Evolutionary conservation across 2,797 vertebrate species (phyloP), one percentile per base, ranked within the genome.

Genomic region (Lagocephalus sceleratus): DNA sequence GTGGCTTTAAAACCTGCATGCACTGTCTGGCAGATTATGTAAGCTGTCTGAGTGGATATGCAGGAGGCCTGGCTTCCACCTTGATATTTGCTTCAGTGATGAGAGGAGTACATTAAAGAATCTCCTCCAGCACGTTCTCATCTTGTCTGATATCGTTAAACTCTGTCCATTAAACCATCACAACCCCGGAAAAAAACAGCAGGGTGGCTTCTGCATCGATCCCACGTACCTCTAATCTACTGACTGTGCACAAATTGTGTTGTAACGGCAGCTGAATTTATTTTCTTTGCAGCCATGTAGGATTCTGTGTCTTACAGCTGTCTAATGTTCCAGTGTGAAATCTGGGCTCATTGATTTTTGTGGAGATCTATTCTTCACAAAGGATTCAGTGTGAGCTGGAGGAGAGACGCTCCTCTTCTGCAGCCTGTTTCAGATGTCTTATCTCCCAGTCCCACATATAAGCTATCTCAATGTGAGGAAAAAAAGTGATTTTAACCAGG

Each of bases 261-360:
- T 51, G 65, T 54, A 56, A 67, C 53, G 44, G 52, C 45, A 58
- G 40, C 47, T 53, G 46, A 67, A 57, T 76, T 39, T 23, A 57
- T 77, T 75, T 71, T 68, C 64, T 69, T 40, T 52, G 51, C 62
- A 58, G 41, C 66, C 59, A 58, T 48, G 54, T 1, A 23, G 47
- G 74, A 78, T 71, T 78, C 72, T 71, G 65, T 74, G 75, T 81
- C 55, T 76, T 77, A 75, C 69, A 82, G 73, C 71, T 64, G 64
- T 63, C 64, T 64, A 39, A 58, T 62, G 73, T 62, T 79, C 63
- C 54, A 68, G 59, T 75, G 63, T 79, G 73, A 87, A 83, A 86
- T 79, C 75, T 72, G n/a, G 53, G 46, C 45, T 53, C 79, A 82
- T 85, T 82, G 79, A 85, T 88, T 78, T 82, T 70, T 70, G 56